phyloP scores from a whole-genome alignment of 1,140 invertebrate genomes.

The Macrotrachela quadricornifera region DNA sequence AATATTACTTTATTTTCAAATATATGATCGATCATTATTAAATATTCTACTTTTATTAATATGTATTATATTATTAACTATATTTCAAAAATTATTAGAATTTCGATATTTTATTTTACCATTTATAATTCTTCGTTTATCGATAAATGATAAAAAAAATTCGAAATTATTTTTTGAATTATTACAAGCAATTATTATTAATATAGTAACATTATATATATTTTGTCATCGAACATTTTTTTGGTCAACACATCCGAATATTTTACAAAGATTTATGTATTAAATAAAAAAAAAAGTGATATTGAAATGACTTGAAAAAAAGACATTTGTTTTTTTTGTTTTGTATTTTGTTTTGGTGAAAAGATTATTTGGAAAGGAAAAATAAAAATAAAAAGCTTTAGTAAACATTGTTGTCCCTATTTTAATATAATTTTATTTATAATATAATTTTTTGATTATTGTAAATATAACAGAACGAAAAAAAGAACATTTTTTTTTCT shows the following conservation, averaged over 20 bases:
- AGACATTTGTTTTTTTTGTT: too few relatives aligned
- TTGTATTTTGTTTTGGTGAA: too few relatives aligned
- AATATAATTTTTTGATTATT: too few relatives aligned
- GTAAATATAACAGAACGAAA: too few relatives aligned
- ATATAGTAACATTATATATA: conserved; percentile 51
- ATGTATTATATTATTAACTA: conserved; percentile 40
- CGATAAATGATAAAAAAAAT: conserved; percentile 36
- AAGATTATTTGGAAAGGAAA: too few relatives aligned
- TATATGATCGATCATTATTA: conserved; percentile 35
- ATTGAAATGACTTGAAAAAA: too few relatives aligned
- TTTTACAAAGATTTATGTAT: conserved; percentile 71
- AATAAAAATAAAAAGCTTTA: too few relatives aligned
- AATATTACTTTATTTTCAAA: conserved; percentile 35
- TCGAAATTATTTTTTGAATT: conserved; percentile 45
- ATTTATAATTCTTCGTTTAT: conserved; percentile 57
- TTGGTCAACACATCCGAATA: conserved; percentile 48
- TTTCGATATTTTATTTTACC: conserved; percentile 81
- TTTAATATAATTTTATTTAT: too few relatives aligned
- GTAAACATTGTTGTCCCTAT: too few relatives aligned
- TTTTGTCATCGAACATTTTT: conserved; percentile 60
- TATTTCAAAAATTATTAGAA: conserved; percentile 67
- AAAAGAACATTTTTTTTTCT: too few relatives aligned
- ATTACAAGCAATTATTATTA: conserved; percentile 46
- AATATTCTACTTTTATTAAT: conserved; percentile 37
- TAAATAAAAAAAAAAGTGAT: conserved; percentile 29